Evolutionary conservation across 2,113 vertebrate genomes (phyloP).

Genomic region (Mobula birostris): DNA sequence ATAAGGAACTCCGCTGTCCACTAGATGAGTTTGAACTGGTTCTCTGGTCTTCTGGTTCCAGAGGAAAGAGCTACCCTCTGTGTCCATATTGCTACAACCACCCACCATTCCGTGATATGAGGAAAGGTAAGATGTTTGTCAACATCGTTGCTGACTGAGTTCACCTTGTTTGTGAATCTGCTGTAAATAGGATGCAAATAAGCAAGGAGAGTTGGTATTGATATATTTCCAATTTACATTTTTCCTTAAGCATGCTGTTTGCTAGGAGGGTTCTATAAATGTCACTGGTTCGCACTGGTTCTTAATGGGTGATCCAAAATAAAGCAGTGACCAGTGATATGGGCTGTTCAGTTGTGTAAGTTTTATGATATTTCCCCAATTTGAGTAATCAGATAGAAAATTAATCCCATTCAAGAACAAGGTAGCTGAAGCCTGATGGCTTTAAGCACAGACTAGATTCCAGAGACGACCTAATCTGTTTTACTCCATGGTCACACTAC

Average conservation of each 20-base stretch:
- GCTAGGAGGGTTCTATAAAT: not conserved
- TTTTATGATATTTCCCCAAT: not conserved
- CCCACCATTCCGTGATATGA: conserved; percentile 95
- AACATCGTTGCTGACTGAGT: not conserved
- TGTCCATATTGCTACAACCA: conserved; percentile 95
- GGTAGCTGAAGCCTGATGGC: too few species aligned
- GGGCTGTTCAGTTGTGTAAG: not conserved
- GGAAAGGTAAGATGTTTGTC: conserved; percentile 71
- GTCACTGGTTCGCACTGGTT: not conserved
- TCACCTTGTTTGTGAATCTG: not conserved
- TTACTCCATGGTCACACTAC: too few species aligned
- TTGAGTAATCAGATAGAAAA: not conserved
- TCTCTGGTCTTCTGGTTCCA: conserved; percentile 85
- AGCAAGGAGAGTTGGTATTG: not conserved
- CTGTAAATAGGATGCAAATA: not conserved
- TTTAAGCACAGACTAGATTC: too few species aligned
- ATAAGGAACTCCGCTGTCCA: conserved; percentile 90
- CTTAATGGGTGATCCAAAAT: not conserved
- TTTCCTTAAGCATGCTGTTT: not conserved
- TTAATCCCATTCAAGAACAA: not conserved
- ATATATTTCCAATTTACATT: not conserved
- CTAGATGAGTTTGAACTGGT: conserved; percentile 94
- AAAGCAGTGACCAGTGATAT: not conserved
- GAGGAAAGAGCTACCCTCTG: conserved; percentile 89
- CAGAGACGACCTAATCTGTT: too few species aligned